Conservation (phyloP, 2,113 vertebrate genomes). For the Aspiorhynchus laticeps region DNA sequence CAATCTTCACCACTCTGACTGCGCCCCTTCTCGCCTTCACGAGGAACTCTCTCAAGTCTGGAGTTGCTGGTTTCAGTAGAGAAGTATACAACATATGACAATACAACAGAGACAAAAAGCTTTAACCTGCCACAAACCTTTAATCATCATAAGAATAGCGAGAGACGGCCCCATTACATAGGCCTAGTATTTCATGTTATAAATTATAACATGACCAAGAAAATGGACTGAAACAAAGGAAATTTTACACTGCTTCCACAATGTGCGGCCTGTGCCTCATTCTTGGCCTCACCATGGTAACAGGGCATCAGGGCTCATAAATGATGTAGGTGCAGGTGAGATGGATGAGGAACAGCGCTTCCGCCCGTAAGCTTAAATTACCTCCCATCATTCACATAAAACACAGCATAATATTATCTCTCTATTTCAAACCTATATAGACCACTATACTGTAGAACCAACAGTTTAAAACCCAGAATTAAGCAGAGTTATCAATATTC, state of each 20-base stretch:
- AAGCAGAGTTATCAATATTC: no score
- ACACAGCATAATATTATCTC: background rate
- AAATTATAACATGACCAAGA: background rate
- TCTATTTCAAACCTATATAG: background rate
- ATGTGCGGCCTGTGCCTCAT: slow-evolving; percentile 37
- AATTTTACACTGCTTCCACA: slow-evolving; percentile 31
- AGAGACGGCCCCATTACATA: background rate
- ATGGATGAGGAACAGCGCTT: slow-evolving; percentile 74
- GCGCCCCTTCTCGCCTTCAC: slow-evolving; percentile 88
- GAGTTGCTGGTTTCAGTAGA: slow-evolving; percentile 79
- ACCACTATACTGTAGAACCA: background rate
- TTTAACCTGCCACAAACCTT: background rate
- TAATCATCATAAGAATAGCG: no score
- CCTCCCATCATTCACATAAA: slow-evolving; percentile 56
- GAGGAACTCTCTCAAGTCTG: slow-evolving; percentile 93
- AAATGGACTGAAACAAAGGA: background rate
- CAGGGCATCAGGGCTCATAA: slow-evolving; percentile 73
- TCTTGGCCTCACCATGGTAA: slow-evolving; percentile 70
- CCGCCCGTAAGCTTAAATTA: slow-evolving; percentile 69
- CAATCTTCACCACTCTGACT: slow-evolving; percentile 90
- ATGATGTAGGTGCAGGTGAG: slow-evolving; percentile 77
- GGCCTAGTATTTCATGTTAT: background rate
- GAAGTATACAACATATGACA: slow-evolving; percentile 13
- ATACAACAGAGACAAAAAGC: no score
- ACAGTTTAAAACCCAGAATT: no score